Evolutionary conservation across 2,888 invertebrate species (phyloP), one percentile per base, ranked within the genome.

Genomic region (Torymus tubicola): DNA sequence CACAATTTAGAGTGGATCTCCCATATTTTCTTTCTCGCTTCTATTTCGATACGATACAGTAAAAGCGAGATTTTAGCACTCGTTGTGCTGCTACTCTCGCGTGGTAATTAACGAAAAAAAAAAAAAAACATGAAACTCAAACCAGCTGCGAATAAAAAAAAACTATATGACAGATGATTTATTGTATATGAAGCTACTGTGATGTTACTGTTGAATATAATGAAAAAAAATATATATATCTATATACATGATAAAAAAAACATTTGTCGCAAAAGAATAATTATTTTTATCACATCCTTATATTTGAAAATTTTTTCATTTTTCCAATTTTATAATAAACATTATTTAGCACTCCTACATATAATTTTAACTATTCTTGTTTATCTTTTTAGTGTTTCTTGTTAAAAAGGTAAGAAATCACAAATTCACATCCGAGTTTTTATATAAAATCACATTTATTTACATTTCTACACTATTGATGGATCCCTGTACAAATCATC

Each of bases 121-220:
- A 81, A 83, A 82, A 81, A 82, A 82, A 65, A 79, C 21, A 21
- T 78, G n/a, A 81, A 83, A 81, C 78, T 84, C 78, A 83, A 81
- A 73, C 70, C 80, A 77, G 70, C 75, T 79, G 71, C 63, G 65
- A 74, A 76, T 83, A 81, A 82, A 83, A 68, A 70, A 83, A 83
- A 79, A 87, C 86, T 88, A 87, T 86, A 84, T 86, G 82, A 86
- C 81, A 84, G 85, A 86, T 86, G 81, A 86, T 87, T 88, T 89
- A 89, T 89, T 89, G 88, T 90, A 89, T 88, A 90, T 89, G 88
- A 90, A 89, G 89, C 89, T 89, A 88, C 90, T 90, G 90, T 90
- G 89, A 90, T 89, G 90, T 90, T 90, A 89, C 88, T 89, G 90
- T 90, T 90, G 89, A 89, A 89, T 89, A 90, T 89, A 84, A 72